Conservation (phyloP, 2,113 vertebrate species). For the Trichechus manatus region DNA sequence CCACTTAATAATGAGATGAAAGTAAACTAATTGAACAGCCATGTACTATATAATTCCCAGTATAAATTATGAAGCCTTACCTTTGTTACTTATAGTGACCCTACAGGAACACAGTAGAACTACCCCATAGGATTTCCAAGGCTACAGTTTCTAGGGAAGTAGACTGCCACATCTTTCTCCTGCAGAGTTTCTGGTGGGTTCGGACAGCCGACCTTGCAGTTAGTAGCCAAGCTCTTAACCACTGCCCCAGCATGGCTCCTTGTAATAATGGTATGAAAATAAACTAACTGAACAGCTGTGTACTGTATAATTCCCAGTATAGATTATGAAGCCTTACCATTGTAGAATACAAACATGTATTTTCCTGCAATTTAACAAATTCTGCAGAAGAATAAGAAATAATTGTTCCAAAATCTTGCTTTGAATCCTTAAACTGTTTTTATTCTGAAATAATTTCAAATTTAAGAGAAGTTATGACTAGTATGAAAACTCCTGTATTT, state of each 20-base stretch:
- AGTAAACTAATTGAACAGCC: neutral
- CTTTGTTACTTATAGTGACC: neutral
- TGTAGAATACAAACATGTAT: neutral
- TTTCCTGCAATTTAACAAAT: neutral
- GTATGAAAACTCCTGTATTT: constrained; percentile 1
- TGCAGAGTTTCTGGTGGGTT: too few relatives aligned
- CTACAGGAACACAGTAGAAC: too few relatives aligned
- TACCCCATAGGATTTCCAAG: too few relatives aligned
- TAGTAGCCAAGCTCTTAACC: too few relatives aligned
- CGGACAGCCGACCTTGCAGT: too few relatives aligned
- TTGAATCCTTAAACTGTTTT: constrained; percentile 6
- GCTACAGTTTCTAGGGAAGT: too few relatives aligned
- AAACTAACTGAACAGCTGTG: neutral
- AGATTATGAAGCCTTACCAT: neutral
- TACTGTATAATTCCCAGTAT: neutral
- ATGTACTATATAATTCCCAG: neutral
- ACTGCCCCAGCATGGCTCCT: too few relatives aligned
- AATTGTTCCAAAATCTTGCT: constrained; percentile 4
- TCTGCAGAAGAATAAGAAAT: neutral
- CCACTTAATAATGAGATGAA: neutral
- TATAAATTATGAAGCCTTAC: constrained; percentile 5
- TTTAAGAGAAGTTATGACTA: neutral
- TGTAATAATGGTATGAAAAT: neutral
- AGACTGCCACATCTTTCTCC: too few relatives aligned
- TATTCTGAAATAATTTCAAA: constrained; percentile 56